Conservation (phyloP, 2,797 vertebrate genomes). For the Sternarchorhynchus goeldii region DNA sequence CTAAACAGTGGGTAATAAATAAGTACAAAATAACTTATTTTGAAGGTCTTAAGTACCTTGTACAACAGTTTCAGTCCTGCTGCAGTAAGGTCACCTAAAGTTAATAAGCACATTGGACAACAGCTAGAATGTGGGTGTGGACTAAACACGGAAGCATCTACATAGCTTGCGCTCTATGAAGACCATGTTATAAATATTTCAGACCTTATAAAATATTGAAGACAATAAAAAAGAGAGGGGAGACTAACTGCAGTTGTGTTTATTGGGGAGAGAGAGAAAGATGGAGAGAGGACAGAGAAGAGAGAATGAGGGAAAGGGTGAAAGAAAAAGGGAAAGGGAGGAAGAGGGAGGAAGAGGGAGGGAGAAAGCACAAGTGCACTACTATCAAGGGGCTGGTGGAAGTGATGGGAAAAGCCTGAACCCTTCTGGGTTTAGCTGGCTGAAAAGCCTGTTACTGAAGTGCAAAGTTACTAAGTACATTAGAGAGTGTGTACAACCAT, state of each 20-base stretch:
- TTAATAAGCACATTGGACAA: slow-evolving; percentile 6
- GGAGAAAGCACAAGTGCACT: neutral
- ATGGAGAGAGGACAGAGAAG: neutral
- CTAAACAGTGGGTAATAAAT: no score
- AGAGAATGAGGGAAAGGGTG: neutral
- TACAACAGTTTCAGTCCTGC: slow-evolving; percentile 3
- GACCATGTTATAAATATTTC: slow-evolving; percentile 33
- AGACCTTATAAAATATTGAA: slow-evolving; percentile 18
- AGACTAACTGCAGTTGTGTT: slow-evolving; percentile 7
- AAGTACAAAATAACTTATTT: no score
- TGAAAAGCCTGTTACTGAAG: slow-evolving; percentile 12
- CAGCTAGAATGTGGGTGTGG: neutral
- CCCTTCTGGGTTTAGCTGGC: neutral
- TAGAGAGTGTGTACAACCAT: neutral
- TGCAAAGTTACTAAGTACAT: neutral
- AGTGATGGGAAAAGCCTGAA: no score
- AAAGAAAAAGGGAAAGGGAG: slow-evolving; percentile 7
- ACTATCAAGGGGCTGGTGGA: no score
- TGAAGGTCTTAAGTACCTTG: neutral
- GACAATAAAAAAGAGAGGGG: neutral
- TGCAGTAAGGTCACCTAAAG: neutral
- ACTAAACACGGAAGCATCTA: slow-evolving; percentile 9
- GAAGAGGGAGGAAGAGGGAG: neutral
- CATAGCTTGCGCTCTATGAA: slow-evolving; percentile 1
- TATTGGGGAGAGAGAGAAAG: neutral